Base-by-base conservation (phyloP, 2,888 invertebrate genomes). In the Sicus ferrugineus region DNA sequence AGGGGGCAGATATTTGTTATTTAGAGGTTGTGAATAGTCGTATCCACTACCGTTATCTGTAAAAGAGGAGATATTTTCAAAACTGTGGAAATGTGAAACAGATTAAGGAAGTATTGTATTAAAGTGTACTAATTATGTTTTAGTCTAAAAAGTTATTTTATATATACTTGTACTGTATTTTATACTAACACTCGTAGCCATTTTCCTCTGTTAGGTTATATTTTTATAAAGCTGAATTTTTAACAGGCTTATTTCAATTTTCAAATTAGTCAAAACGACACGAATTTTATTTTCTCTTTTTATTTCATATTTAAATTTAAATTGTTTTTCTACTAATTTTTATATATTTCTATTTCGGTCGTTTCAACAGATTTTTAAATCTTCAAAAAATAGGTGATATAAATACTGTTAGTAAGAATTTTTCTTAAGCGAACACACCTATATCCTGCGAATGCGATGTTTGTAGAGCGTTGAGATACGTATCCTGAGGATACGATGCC, bases 391-490 rank as follows among this genome's bases (percentile, higher is more conserved):
- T n/a, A n/a, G n/a, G n/a, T n/a, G n/a, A n/a, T n/a, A n/a, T n/a
- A n/a, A n/a, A n/a, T n/a, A n/a, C n/a, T n/a, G n/a, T n/a, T n/a
- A n/a, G n/a, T n/a, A n/a, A n/a, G n/a, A n/a, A 50, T 67, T 3
- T 48, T 9, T n/a, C 9, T 42, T 42, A 42, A 42, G 50, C 1
- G 26, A 67, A 78, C 78, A 64, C 75, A 79, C 79, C 79, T 48
- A 70, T 71, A 50, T 77, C 76, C 14, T 74, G 73, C 72, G 78
- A 76, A 67, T 82, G 82, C 2, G 81, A 80, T 62, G 73, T 80
- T 70, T 82, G 78, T 21, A 82, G 67, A 5, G 82, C 82, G 70
- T 81, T 79, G 67, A 80, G 72, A 72, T 83, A 83, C 6, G 82
- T 76, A 75, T 82, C 83, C 75, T 82, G 73, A 5, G 71, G 56